phyloP scores from a whole-genome alignment of 1,140 invertebrate species.

The Drosophila kanapiae region DNA sequence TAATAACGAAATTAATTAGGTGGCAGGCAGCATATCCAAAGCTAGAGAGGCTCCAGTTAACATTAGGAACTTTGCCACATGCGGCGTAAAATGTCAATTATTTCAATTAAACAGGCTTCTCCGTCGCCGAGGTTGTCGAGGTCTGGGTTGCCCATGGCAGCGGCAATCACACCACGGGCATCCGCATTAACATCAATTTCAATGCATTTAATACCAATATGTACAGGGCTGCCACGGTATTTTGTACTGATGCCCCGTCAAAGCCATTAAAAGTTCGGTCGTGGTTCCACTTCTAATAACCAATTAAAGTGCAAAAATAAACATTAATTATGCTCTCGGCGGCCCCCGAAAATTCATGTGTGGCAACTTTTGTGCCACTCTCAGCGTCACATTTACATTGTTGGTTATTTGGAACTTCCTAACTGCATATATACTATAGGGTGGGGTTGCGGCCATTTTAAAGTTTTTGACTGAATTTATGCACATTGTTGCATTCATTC shows the following conservation, averaged over 20 bases:
- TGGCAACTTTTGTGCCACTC: constrained; percentile 41
- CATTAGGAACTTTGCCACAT: constrained; percentile 52
- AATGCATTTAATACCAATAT: constrained; percentile 47
- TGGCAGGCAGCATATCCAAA: constrained; percentile 26
- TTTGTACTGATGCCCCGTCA: constrained; percentile 26
- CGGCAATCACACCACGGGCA: constrained; percentile 12
- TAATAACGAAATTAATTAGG: constrained; percentile 48
- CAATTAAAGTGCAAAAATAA: constrained; percentile 80
- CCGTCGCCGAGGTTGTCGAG: constrained; percentile 3
- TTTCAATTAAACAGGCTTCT: constrained; percentile 38
- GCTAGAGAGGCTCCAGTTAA: constrained; percentile 38
- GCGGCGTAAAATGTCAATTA: constrained; percentile 57
- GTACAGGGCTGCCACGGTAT: neutral
- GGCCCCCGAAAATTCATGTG: constrained; percentile 15
- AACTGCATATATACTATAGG: constrained; percentile 1
- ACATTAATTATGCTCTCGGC: constrained; percentile 70
- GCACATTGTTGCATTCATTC: constrained; percentile 61
- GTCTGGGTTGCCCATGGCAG: constrained; percentile 27
- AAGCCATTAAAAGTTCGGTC: constrained; percentile 68
- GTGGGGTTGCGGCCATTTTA: constrained; percentile 18
- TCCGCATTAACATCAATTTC: constrained; percentile 36
- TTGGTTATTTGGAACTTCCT: constrained; percentile 36
- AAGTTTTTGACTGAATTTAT: constrained; percentile 56
- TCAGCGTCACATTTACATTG: constrained; percentile 1
- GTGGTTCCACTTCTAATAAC: constrained; percentile 62